These are phyloP conservation scores for Anthrax anthrax DNA, from an alignment of 2,888 invertebrate species.

Conservation along the genomic window DNA sequence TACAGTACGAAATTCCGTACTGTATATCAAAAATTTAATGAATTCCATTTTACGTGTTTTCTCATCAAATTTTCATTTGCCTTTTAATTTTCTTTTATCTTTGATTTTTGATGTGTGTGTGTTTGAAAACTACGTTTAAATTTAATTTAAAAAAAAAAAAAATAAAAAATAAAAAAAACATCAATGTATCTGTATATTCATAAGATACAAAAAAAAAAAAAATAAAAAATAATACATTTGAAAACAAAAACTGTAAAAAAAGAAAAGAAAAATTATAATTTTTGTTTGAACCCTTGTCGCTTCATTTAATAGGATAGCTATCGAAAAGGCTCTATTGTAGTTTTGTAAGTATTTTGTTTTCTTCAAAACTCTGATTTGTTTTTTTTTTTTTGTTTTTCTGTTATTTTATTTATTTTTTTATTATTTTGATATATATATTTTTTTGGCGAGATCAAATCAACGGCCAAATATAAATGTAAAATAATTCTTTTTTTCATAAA, in stretches of 20 bases:
- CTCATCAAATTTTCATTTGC: neutral
- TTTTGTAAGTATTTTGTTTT: constrained; percentile 36
- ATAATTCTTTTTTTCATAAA: no score
- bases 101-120: neutral
- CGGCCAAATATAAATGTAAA: no score
- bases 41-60: neutral
- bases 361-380: constrained; percentile 12
- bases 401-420: no score
- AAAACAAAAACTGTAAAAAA: constrained; percentile 12
- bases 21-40: no score
- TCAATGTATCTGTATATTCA: neutral
- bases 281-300: constrained; percentile 46
- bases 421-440: no score
- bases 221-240: constrained; percentile 17
- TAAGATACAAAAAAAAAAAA: no score
- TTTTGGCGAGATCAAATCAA: neutral
- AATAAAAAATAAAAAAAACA: constrained; percentile 25
- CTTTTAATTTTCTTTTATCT: neutral
- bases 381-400: neutral
- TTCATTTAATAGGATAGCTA: constrained; percentile 36
- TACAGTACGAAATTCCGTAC: no score
- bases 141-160: no score
- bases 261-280: constrained; percentile 59
- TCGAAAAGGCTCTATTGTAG: constrained; percentile 35
- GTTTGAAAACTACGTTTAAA: neutral